Percentiles rank a stretch among this genome's conserved stretches.
Evolutionary conservation across 2,888 invertebrate species (phyloP).

Genomic region (Drosophila mulleri): DNA sequence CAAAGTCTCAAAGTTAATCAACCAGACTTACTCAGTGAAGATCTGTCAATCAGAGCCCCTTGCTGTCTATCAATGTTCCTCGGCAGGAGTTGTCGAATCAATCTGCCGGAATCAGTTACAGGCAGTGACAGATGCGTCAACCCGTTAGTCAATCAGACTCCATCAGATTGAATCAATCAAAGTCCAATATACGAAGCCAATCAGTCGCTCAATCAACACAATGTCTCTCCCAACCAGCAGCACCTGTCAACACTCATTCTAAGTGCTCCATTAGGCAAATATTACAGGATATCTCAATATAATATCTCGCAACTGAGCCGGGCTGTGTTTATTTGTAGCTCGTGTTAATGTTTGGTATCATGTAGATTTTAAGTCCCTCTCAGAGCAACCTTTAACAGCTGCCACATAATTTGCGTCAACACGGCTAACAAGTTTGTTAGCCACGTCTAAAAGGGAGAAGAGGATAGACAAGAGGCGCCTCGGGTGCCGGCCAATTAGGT

Average conservation of each 20-base stretch:
- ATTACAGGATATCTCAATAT: slow-evolving; percentile 4
- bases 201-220: not conserved
- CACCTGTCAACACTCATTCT: not conserved
- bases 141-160: not conserved
- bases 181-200: not conserved
- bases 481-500: slow-evolving; percentile 37
- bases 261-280: not conserved
- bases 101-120: too few relatives aligned
- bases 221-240: not conserved
- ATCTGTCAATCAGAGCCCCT: too few relatives aligned
- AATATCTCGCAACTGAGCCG: not conserved
- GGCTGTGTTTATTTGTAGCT: not conserved
- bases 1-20: too few relatives aligned
- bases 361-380: not conserved
- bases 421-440: not conserved
- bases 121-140: too few relatives aligned
- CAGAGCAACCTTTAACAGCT: not conserved
- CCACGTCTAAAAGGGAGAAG: not conserved
- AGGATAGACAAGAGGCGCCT: not conserved
- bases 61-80: not conserved
- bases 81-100: too few relatives aligned
- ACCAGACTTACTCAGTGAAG: too few relatives aligned
- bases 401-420: not conserved
- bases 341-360: slow-evolving; percentile 6
- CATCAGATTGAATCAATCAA: not conserved